Conservation (phyloP, 2,888 invertebrate species). For the Plutella xylostella region DNA sequence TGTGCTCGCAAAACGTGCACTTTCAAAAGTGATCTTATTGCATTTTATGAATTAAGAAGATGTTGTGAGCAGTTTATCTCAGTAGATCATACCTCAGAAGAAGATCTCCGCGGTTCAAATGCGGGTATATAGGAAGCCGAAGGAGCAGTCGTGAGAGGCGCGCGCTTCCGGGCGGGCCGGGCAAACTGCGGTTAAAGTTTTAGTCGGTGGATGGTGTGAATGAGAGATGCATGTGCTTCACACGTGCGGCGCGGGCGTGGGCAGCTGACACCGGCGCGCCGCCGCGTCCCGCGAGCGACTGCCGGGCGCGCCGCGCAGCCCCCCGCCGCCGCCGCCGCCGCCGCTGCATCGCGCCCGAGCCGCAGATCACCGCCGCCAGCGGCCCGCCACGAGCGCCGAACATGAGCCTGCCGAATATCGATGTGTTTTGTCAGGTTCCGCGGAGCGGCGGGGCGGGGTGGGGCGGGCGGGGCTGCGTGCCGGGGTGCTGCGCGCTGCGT, state of each 20-base stretch:
- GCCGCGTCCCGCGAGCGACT: slow-evolving; percentile 52
- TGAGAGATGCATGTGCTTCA: slow-evolving; percentile 32
- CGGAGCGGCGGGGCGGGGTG: slow-evolving; percentile 25
- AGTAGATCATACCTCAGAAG: too few species aligned
- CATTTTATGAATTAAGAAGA: too few species aligned
- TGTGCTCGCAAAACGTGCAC: not conserved
- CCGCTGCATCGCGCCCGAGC: slow-evolving; percentile 31
- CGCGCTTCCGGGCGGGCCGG: not conserved
- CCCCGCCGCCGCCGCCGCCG: slow-evolving; percentile 36
- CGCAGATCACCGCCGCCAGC: slow-evolving; percentile 19
- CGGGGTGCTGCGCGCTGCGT: slow-evolving; percentile 65
- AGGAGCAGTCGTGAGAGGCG: not conserved
- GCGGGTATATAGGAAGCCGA: not conserved
- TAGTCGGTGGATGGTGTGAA: slow-evolving; percentile 35
- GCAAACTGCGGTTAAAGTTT: slow-evolving; percentile 2
- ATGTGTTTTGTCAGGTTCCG: slow-evolving; percentile 48
- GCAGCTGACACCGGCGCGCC: slow-evolving; percentile 45
- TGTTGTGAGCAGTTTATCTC: too few species aligned
- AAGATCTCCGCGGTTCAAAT: too few species aligned
- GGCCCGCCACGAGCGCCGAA: slow-evolving; percentile 4
- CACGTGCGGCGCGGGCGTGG: slow-evolving; percentile 31
- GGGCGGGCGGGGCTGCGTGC: slow-evolving; percentile 33
- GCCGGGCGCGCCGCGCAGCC: slow-evolving; percentile 53
- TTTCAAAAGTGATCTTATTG: too few species aligned
- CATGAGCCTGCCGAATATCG: slow-evolving; percentile 34